These are phyloP conservation scores for Baronia brevicornis DNA, from an alignment of 2,888 invertebrate species.

Conservation along the genomic window DNA sequence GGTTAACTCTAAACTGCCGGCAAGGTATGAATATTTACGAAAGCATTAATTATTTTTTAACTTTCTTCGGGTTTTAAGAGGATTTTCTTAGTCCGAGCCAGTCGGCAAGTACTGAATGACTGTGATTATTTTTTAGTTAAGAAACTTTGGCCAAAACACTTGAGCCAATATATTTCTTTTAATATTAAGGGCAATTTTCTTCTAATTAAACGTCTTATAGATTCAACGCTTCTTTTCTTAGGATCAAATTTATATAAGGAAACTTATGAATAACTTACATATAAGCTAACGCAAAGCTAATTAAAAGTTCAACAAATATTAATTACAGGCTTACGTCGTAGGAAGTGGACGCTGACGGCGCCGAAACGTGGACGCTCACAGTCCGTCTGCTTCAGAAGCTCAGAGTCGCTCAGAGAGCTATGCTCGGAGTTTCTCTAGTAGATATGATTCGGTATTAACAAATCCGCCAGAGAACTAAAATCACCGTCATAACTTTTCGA, in stretches of 20 bases:
- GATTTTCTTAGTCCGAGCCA: slow-evolving; percentile 57
- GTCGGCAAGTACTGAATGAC: slow-evolving; percentile 51
- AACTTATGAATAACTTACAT: not conserved
- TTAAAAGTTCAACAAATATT: too few species aligned
- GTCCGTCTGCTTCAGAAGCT: too few species aligned
- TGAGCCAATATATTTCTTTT: slow-evolving; percentile 23
- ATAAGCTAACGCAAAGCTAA: too few species aligned
- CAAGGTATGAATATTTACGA: slow-evolving; percentile 77
- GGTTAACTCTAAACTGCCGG: slow-evolving; percentile 67
- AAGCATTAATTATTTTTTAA: slow-evolving; percentile 77
- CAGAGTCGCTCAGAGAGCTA: too few species aligned
- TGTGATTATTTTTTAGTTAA: slow-evolving; percentile 39
- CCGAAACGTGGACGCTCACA: too few species aligned
- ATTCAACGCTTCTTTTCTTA: not conserved
- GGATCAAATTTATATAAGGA: not conserved
- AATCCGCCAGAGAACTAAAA: too few species aligned
- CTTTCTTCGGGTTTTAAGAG: slow-evolving; percentile 67
- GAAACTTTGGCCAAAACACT: slow-evolving; percentile 22
- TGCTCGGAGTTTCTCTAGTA: too few species aligned
- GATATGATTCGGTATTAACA: too few species aligned
- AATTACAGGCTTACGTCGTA: too few species aligned
- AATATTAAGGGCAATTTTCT: slow-evolving; percentile 18
- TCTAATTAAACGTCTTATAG: slow-evolving; percentile 8
- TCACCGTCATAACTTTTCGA: too few species aligned
- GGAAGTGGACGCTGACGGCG: too few species aligned